Evolutionary conservation across 53 echinoderm and acorn worm species (phyloP).

Genomic region (Pentamera pediparva): DNA sequence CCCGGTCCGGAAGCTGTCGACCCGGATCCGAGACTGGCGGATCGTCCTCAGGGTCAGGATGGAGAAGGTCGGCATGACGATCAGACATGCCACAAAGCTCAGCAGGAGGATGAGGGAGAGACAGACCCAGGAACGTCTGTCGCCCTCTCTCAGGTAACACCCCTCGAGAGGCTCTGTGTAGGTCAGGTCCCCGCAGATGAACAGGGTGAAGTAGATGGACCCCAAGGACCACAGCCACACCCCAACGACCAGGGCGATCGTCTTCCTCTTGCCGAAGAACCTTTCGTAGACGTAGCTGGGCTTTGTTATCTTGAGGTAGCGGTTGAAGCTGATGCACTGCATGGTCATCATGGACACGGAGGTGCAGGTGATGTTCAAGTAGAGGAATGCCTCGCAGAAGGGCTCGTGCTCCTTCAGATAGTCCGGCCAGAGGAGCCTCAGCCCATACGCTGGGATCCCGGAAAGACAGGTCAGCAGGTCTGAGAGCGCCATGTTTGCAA

Average conservation of each 20-base stretch:
- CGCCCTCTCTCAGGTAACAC: conserved; percentile 7
- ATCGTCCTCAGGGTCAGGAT: conserved; percentile 3
- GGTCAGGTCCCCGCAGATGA: neutral
- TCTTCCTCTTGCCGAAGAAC: conserved; percentile 18
- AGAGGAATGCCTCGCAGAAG: neutral
- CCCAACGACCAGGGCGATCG: neutral
- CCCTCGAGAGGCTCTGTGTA: neutral
- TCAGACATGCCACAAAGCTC: neutral
- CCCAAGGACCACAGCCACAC: neutral
- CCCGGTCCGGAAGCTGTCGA: neutral
- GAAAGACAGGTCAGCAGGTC: neutral
- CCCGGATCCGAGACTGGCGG: neutral
- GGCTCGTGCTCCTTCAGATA: neutral
- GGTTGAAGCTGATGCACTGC: conserved; percentile 13
- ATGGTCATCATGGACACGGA: neutral
- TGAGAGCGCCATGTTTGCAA: conserved; percentile 15
- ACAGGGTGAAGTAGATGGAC: neutral
- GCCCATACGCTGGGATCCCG: neutral
- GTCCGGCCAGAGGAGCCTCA: conserved; percentile 3
- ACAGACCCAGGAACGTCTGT: conserved; percentile 7
- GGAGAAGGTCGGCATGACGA: conserved; percentile 20
- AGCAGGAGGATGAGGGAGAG: neutral
- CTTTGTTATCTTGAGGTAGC: conserved; percentile 6
- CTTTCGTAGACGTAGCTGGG: conserved; percentile 15
- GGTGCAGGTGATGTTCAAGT: neutral